Base-by-base conservation (phyloP, 2,797 vertebrate genomes). In the Gallinago stenura region DNA sequence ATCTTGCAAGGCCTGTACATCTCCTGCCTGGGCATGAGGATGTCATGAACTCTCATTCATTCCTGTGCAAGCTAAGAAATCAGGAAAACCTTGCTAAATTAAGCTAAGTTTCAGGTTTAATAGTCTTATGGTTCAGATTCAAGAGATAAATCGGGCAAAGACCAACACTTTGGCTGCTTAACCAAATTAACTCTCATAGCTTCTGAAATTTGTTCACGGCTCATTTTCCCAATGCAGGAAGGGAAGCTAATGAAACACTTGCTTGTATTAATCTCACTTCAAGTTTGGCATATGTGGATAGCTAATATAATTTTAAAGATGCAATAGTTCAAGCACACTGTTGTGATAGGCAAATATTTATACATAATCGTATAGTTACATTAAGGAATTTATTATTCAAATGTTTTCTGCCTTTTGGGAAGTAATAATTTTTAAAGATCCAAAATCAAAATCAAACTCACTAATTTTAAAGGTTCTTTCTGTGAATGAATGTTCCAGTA, bases 211-310 rank as follows among this genome's bases (percentile, higher is more conserved):
- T 71, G 25, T 82, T 91, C 53, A 57, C 56, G 64, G 64, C 58
- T 93, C 46, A n/a, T 96, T 96, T 90, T 93, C 58, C 68, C 78
- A 76, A 0, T 39, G 39, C 43, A 83, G 69, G 81, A 91, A 83
- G 19, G 22, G 45, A 87, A 92, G 69, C 80, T 95, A 92, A 85
- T 91, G 71, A 94, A 68, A 93, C 6, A 22, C 33, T 80, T 61
- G 11, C 33, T 73, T 91, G 33, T 57, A 83, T 93, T 93, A 93
- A 89, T 91, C 84, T 94, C 73, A 80, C 45, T 93, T 95, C 37
- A 57, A 51, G 50, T 86, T 93, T 95, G 83, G 60, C 80, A 31
- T 92, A 58, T 91, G 50, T 82, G 66, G 65, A 57, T 92, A 88
- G 73, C 46, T 86, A 93, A 72, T 69, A 71, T 48, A 77, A 60